These are phyloP conservation scores for Pseudomyrmex gracilis DNA, from an alignment of 1,140 invertebrate genomes.

Conservation along the genomic window DNA sequence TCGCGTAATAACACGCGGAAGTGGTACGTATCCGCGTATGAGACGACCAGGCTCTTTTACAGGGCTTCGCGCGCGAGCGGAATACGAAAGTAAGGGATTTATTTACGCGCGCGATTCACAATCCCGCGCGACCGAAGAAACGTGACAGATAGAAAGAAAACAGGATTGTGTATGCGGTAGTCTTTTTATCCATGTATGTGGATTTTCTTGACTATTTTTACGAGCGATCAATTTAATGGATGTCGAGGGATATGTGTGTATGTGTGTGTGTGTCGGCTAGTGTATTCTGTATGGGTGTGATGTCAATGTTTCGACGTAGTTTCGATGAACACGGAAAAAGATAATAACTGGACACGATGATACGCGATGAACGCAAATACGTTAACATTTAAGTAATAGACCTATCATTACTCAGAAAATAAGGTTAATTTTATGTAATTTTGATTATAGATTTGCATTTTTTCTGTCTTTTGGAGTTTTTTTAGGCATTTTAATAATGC, in stretches of 20 bases:
- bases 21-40: neutral
- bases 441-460: neutral
- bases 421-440: neutral
- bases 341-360: slow-evolving; percentile 19
- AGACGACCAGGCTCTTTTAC: slow-evolving; percentile 2
- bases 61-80: slow-evolving; percentile 13
- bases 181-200: slow-evolving; percentile 26
- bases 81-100: slow-evolving; percentile 51
- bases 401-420: neutral
- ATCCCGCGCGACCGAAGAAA: slow-evolving; percentile 6
- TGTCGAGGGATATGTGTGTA: neutral
- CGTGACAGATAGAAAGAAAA: neutral
- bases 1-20: neutral
- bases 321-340: neutral
- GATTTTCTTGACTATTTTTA: slow-evolving; percentile 42
- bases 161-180: neutral
- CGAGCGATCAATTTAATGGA: slow-evolving; percentile 49
- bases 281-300: slow-evolving; percentile 17
- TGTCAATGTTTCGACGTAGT: slow-evolving; percentile 46
- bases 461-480: neutral
- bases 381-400: slow-evolving; percentile 9
- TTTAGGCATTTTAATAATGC: no score
- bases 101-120: slow-evolving; percentile 40
- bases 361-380: slow-evolving; percentile 5
- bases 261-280: neutral